Evolutionary conservation across 2,113 vertebrate species (phyloP).

Genomic region (Sinosuthora webbiana): DNA sequence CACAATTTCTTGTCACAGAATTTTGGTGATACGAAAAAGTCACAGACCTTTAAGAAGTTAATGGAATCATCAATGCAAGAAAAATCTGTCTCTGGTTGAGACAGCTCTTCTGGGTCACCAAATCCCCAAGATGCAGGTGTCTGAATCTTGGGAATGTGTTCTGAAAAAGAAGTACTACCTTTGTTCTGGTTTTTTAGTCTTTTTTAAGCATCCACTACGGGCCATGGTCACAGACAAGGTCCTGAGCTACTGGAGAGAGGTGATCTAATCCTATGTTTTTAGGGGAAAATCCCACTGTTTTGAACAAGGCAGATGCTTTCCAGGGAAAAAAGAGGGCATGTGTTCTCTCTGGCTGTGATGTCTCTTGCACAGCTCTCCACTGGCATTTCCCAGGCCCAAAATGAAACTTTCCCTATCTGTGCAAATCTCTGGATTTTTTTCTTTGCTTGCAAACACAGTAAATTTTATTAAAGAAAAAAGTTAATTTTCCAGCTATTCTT

Average conservation of each 20-base stretch:
- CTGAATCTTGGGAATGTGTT: not conserved
- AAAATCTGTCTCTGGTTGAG: not conserved
- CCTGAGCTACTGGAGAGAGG: not conserved
- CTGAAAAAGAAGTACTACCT: not conserved
- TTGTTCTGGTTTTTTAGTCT: not conserved
- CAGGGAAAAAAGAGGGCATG: not conserved
- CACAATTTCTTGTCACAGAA: not conserved
- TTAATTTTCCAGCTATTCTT: not conserved
- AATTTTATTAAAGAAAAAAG: not conserved
- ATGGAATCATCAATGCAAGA: not conserved
- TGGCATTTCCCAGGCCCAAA: not conserved
- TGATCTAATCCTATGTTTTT: not conserved
- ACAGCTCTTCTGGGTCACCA: not conserved
- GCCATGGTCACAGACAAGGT: not conserved
- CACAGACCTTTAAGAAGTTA: not conserved
- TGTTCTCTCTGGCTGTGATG: not conserved
- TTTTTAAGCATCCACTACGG: not conserved
- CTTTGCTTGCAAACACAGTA: not conserved
- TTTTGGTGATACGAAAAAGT: not conserved
- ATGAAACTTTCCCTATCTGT: not conserved
- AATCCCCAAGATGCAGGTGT: not conserved
- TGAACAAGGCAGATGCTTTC: not conserved
- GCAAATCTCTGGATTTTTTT: not conserved
- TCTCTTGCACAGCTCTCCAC: not conserved
- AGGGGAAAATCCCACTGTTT: not conserved